A percentile compares a stretch with the other conserved stretches of the same genome.
phyloP scores from a whole-genome alignment of 2,888 invertebrate genomes.

The Meghimatium bilineatum region DNA sequence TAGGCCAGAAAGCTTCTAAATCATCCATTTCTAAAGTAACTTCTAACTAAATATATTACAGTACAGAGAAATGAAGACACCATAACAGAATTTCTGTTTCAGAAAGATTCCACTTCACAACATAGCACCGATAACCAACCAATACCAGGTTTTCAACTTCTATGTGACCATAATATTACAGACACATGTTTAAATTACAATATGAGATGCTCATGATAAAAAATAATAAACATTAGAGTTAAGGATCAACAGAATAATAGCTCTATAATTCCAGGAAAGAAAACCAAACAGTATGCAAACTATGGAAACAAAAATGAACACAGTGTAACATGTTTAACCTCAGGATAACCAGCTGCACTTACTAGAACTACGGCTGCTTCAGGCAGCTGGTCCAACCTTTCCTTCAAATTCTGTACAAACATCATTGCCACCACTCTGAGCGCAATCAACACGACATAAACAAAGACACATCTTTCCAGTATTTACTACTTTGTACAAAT shows the following conservation, averaged over 20 bases:
- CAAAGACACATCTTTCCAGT: neutral
- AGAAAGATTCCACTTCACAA: too few species aligned
- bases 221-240: neutral
- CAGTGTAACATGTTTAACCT: neutral
- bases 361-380: slow-evolving; percentile 51
- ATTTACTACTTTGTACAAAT: neutral
- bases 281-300: slow-evolving; percentile 22
- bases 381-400: slow-evolving; percentile 33
- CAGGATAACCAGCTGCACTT: slow-evolving; percentile 48
- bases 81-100: too few species aligned
- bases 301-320: slow-evolving; percentile 31
- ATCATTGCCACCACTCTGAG: neutral
- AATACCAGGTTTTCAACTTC: too few species aligned
- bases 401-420: slow-evolving; percentile 16
- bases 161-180: neutral
- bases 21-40: too few species aligned
- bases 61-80: too few species aligned
- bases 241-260: neutral
- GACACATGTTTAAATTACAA: neutral
- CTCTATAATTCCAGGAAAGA: slow-evolving; percentile 23
- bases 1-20: too few species aligned
- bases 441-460: slow-evolving; percentile 23
- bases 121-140: neutral
- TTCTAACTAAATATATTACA: too few species aligned
- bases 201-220: neutral